Percentiles rank a stretch among this genome's conserved stretches.
These are phyloP conservation scores for Seira musarum DNA, from an alignment of 2,888 invertebrate species.

Conservation along the genomic window DNA sequence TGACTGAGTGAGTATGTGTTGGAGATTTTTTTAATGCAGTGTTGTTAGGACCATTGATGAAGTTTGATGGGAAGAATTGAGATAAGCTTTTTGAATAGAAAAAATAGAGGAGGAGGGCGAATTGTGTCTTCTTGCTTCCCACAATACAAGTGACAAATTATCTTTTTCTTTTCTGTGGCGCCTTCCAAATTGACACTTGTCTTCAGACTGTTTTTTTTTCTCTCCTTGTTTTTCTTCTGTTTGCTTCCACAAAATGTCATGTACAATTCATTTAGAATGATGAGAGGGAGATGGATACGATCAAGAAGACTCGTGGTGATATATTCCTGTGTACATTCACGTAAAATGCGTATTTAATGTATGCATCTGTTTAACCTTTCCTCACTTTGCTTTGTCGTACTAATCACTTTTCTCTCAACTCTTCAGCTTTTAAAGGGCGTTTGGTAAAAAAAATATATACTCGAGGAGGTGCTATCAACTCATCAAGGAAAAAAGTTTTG, in stretches of 20 bases:
- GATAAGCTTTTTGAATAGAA: slow-evolving; percentile 8
- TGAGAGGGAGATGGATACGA: background rate
- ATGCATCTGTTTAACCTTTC: background rate
- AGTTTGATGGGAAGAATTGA: slow-evolving; percentile 25
- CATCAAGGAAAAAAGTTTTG: slow-evolving; percentile 36
- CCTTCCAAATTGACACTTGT: slow-evolving; percentile 66
- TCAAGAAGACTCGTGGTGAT: background rate
- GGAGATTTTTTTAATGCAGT: slow-evolving; percentile 44
- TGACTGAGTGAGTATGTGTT: slow-evolving; percentile 20
- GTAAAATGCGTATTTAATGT: background rate
- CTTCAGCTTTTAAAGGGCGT: background rate
- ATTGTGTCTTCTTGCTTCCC: slow-evolving; percentile 49
- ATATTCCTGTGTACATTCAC: background rate
- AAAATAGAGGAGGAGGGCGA: slow-evolving; percentile 32
- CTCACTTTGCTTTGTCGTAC: background rate
- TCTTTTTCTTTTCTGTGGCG: slow-evolving; percentile 62
- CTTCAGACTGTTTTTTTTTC: slow-evolving; percentile 53
- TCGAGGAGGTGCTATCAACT: slow-evolving; percentile 47
- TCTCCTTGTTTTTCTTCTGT: slow-evolving; percentile 20
- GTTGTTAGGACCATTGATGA: slow-evolving; percentile 57
- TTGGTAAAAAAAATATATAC: too few relatives aligned
- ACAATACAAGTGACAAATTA: slow-evolving; percentile 63
- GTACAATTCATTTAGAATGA: slow-evolving; percentile 31
- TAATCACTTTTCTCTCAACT: background rate
- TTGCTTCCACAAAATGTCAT: slow-evolving; percentile 55